Base-by-base conservation (phyloP, 53 echinoderm and acorn worm species). In the Crossaster papposus region DNA sequence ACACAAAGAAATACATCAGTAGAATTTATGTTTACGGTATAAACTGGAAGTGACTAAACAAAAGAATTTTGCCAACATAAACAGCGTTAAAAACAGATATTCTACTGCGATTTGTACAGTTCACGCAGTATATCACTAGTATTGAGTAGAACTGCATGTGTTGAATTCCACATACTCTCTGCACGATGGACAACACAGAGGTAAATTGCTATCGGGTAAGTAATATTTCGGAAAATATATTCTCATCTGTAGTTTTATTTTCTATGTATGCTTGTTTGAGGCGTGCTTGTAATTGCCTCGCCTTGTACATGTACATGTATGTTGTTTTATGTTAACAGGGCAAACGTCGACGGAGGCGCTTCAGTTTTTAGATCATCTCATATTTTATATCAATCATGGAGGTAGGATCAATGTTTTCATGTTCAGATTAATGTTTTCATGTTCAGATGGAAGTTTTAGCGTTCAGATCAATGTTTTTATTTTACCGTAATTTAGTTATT, bases 121-220 rank as follows among this genome's bases (percentile, higher is more conserved):
- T 15, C 58, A 18, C 14, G 58, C 58, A 58, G 15, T 58, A 11
- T 11, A 2, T 4, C 58, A 2, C 14, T 58, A 2, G 14, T 58
- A 14, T 58, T 44, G 44, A 5, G 44, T 44, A 44, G 5, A n/a
- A n/a, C n/a, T n/a, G n/a, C n/a, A n/a, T 44, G 44, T 44, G 44
- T 9, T 44, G 9, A 44, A 44, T 44, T 44, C 44, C 44, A 44
- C n/a, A n/a, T n/a, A n/a, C n/a, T 58, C 22, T 11, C 0, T 4
- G 2, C 10, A 20, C 35, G 15, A 34, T 34, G 33, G 34, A 12
- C 35, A 73, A 32, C 35, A 35, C 15, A 12, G 74, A 73, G 22
- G 74, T 4, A 13, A 73, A 34, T 28, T 73, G 74, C 74, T 73
- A 73, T 14, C 74, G 18, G 74, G 74, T 73, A 73, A 7, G 74